Conservation (phyloP, 2,888 invertebrate genomes). For the Volucella inflata region DNA sequence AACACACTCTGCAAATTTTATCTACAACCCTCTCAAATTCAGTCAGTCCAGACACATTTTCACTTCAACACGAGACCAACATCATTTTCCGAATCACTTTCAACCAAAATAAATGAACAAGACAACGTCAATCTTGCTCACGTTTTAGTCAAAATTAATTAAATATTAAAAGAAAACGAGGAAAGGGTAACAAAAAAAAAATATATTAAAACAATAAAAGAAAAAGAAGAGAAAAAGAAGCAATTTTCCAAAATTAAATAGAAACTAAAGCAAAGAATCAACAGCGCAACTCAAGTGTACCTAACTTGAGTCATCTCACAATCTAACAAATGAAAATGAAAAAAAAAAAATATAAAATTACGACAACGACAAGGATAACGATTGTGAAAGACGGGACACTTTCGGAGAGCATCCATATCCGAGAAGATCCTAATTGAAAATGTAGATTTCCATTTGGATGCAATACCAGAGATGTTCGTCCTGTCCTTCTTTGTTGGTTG, state of each 20-base stretch:
- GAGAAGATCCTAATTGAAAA: slow-evolving; percentile 46
- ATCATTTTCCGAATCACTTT: too few relatives aligned
- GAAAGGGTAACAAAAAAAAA: neutral
- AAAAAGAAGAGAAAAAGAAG: slow-evolving; percentile 3
- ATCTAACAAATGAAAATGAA: slow-evolving; percentile 9
- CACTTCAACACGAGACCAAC: too few relatives aligned
- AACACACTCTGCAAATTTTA: too few relatives aligned
- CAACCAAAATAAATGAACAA: neutral
- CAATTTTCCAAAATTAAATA: slow-evolving; percentile 33
- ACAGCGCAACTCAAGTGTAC: slow-evolving; percentile 20
- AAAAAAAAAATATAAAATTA: slow-evolving; percentile 7
- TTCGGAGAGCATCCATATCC: slow-evolving; percentile 10
- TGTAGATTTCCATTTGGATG: slow-evolving; percentile 44
- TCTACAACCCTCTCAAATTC: too few relatives aligned
- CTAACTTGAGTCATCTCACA: slow-evolving; percentile 19
- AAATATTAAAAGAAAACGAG: neutral
- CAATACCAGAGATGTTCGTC: slow-evolving; percentile 24
- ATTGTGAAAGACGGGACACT: neutral
- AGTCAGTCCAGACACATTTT: too few relatives aligned
- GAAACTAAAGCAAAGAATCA: slow-evolving; percentile 8
- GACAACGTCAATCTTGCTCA: slow-evolving; percentile 1
- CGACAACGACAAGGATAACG: neutral
- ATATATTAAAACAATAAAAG: slow-evolving; percentile 19
- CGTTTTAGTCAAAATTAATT: slow-evolving; percentile 23
- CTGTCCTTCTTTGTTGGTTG: neutral